Conservation (phyloP, 2,113 vertebrate genomes). For the Ceratotherium simum region DNA sequence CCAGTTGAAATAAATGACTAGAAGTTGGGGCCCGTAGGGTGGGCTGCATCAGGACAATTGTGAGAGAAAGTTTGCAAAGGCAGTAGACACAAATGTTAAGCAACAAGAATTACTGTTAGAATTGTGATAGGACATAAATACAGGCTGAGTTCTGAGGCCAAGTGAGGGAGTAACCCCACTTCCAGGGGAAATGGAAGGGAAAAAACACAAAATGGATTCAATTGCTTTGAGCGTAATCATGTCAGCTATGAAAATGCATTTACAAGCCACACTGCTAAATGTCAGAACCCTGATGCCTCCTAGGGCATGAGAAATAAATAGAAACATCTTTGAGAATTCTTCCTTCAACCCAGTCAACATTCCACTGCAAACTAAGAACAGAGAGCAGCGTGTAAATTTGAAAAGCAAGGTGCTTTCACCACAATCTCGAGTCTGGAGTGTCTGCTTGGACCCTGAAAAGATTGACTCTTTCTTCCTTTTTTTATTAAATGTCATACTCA, state of each 20-base stretch:
- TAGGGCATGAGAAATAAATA: slow-evolving; percentile 50
- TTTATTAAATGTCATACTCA: slow-evolving; percentile 7
- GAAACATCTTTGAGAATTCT: slow-evolving; percentile 53
- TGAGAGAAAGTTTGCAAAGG: neutral
- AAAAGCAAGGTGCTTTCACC: slow-evolving; percentile 55
- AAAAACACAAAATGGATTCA: slow-evolving; percentile 48
- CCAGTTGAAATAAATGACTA: neutral
- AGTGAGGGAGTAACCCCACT: neutral
- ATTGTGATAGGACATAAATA: neutral
- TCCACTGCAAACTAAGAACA: slow-evolving; percentile 43
- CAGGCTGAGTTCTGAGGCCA: neutral
- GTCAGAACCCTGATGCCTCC: neutral
- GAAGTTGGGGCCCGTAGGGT: neutral
- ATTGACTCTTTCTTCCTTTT: slow-evolving; percentile 39
- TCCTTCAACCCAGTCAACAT: slow-evolving; percentile 60
- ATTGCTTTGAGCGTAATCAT: neutral
- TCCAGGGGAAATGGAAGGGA: neutral
- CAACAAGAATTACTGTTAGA: neutral
- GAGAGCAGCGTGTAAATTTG: slow-evolving; percentile 44
- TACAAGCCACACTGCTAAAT: neutral
- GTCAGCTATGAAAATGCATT: slow-evolving; percentile 39
- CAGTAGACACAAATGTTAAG: neutral
- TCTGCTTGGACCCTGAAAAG: slow-evolving; percentile 38
- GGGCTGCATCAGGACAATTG: neutral
- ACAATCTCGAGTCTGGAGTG: slow-evolving; percentile 8